Conservation (phyloP, 2,888 invertebrate species). For the Pachycephus smyrnensis region DNA sequence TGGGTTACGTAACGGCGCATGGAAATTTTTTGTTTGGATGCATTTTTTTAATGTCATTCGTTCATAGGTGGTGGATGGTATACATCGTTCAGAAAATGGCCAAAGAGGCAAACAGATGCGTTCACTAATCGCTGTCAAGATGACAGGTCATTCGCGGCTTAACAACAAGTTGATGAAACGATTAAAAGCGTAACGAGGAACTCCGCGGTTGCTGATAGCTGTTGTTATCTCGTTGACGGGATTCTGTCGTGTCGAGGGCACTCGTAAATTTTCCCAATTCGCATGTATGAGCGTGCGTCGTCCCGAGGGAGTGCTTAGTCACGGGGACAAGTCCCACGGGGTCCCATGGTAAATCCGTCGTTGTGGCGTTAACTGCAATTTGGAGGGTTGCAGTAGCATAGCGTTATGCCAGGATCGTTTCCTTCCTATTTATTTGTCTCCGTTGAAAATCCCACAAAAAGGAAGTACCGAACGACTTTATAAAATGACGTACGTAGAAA, state of each 20-base stretch:
- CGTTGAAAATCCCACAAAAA: neutral
- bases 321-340: constrained; percentile 55
- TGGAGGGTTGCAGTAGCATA: constrained; percentile 39
- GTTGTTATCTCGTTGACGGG: constrained; percentile 45
- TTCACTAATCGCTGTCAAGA: constrained; percentile 38
- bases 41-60: neutral
- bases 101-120: constrained; percentile 36
- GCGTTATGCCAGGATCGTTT: neutral
- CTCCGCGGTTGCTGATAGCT: constrained; percentile 46
- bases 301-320: constrained; percentile 59
- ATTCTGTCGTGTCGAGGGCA: constrained; percentile 28
- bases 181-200: constrained; percentile 63
- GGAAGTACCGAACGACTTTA: neutral
- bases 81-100: constrained; percentile 1
- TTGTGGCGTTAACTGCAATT: constrained; percentile 58
- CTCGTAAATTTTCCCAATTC: constrained; percentile 61
- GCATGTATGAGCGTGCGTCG: constrained; percentile 59
- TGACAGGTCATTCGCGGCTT: constrained; percentile 49
- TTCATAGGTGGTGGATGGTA: neutral
- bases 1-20: neutral
- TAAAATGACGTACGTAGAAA: neutral
- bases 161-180: constrained; percentile 65
- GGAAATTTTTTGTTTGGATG: neutral
- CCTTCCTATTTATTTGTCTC: neutral
- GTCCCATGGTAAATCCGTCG: constrained; percentile 58